These are phyloP conservation scores for Plestiodon gilberti DNA, from an alignment of 2,113 vertebrate species.

Conservation along the genomic window DNA sequence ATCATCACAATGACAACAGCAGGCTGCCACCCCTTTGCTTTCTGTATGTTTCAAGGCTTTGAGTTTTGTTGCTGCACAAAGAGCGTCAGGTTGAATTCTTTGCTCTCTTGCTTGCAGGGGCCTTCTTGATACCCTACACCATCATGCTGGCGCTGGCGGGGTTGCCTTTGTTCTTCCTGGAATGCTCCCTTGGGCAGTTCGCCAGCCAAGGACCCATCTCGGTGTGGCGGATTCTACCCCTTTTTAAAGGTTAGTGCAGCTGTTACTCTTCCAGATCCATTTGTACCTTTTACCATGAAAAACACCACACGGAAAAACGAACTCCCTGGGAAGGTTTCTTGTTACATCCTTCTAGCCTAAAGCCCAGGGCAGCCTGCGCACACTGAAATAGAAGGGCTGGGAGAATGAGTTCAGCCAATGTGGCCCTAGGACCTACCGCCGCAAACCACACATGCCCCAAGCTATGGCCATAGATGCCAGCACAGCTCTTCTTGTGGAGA, in stretches of 20 bases:
- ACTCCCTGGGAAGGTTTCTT: background rate
- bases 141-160: slow-evolving; percentile 90
- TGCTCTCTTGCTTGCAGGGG: slow-evolving; percentile 77
- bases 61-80: background rate
- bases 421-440: too few species aligned
- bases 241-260: slow-evolving; percentile 90
- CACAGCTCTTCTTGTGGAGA: too few species aligned
- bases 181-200: slow-evolving; percentile 94
- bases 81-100: background rate
- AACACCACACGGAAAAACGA: background rate
- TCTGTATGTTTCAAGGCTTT: background rate
- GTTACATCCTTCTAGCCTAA: too few species aligned
- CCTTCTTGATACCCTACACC: slow-evolving; percentile 92
- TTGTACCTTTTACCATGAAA: background rate
- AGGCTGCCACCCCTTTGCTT: background rate
- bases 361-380: background rate
- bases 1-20: background rate
- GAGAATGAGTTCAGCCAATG: background rate
- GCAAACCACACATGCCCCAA: too few species aligned
- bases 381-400: background rate
- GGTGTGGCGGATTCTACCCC: slow-evolving; percentile 86
- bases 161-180: slow-evolving; percentile 93
- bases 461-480: too few species aligned
- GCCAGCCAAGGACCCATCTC: slow-evolving; percentile 92
- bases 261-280: background rate